These are phyloP conservation scores for Chaetoderma sp. DNA, from an alignment of 2,888 invertebrate genomes.

Conservation along the genomic window DNA sequence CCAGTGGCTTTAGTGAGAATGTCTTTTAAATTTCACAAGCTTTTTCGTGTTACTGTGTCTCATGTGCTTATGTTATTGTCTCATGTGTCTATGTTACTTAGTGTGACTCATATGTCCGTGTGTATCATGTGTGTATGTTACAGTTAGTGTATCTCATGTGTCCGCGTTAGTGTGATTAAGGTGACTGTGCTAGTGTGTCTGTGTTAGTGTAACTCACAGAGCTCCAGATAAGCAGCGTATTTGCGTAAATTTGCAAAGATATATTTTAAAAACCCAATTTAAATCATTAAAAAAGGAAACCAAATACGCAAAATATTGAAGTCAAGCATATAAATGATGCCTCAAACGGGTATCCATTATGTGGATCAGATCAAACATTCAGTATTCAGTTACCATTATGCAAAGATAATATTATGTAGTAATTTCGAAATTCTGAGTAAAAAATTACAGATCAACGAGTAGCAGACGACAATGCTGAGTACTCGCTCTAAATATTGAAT, in stretches of 20 bases:
- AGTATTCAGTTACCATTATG: too few relatives aligned
- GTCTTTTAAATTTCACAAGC: too few relatives aligned
- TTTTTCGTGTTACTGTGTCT: too few relatives aligned
- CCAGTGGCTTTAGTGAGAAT: background rate
- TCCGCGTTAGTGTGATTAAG: slow-evolving; percentile 3
- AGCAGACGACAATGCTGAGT: too few relatives aligned
- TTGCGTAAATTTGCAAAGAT: slow-evolving; percentile 14
- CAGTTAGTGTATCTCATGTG: background rate
- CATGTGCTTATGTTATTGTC: too few relatives aligned
- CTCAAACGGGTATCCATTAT: too few relatives aligned
- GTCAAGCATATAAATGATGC: slow-evolving; percentile 5
- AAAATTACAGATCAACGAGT: too few relatives aligned
- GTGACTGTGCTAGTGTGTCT: too few relatives aligned
- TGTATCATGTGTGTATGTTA: slow-evolving; percentile 5
- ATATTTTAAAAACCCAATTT: slow-evolving; percentile 12
- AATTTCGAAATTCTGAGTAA: too few relatives aligned
- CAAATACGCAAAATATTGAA: background rate
- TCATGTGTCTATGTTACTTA: background rate
- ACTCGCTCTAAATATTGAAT: too few relatives aligned
- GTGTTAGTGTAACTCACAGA: background rate
- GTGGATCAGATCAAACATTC: too few relatives aligned
- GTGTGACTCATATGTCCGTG: background rate
- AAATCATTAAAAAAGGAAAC: background rate
- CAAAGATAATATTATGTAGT: too few relatives aligned
- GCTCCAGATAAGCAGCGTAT: background rate